Base-by-base conservation (phyloP, 30 jellyfish, hydroid and myxozoan genomes). In the Catostylus mosaicus region DNA sequence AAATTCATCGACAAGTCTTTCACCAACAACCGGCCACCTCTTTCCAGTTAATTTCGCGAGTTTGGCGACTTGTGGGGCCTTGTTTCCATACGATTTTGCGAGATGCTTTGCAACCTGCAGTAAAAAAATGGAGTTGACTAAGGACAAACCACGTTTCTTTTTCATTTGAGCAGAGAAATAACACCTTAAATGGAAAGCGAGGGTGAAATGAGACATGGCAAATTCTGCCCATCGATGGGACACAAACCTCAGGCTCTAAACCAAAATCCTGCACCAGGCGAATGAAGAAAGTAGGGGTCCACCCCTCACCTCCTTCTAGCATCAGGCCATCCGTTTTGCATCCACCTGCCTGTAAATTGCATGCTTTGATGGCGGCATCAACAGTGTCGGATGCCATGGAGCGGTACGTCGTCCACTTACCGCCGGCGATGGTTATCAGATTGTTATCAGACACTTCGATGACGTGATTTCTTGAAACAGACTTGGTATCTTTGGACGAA, bases 341-440 rank as follows among this genome's bases (percentile, higher is more conserved):
- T 30, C 71, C 78, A 31, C 74, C 57, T 1, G 80, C 84, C 38
- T 34, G 10, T 22, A 84, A 67, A 46, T 64, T 73, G 56, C 78
- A 77, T 8, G 94, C 29, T 52, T 75, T 85, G 36, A 82, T 75
- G 0, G 90, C 95, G 8, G 95, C 87, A 71, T 95, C 98, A 40
- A 95, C 97, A 18, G 97, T 74, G 70, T 95, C 98, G 6, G 77
- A 67, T 7, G 98, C 98, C 99, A 95, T 95, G 63, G 98, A 84
- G 7, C 99, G 97, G 83, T 89, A 95, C 38, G 97, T 95, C 23
- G 99, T 95, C 99, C 99, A 95, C 63, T 95, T 95, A 0, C 99
- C 99, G 5, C 99, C 98, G 33, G 99, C 98, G 26, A 95, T 89
- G 3, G 99, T 95, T 1, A 95, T 85, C 47, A 95, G 82, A 22